These are phyloP conservation scores for Ctenopoma kingsleyae DNA, from an alignment of 2,797 vertebrate species.

Conservation along the genomic window DNA sequence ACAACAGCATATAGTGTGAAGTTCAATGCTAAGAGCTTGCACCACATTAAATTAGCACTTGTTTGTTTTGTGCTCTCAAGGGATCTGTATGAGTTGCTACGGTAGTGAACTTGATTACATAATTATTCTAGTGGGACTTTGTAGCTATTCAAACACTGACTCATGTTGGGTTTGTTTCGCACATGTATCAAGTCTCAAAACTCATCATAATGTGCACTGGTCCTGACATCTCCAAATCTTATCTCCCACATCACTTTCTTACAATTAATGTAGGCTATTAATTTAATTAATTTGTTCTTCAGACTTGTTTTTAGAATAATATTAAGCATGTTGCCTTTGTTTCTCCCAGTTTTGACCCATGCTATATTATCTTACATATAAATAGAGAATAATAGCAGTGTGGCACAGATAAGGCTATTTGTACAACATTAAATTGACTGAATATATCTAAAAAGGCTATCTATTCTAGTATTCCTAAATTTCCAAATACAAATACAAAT, in stretches of 20 bases:
- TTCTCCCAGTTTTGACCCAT: neutral
- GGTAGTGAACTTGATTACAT: slow-evolving; percentile 19
- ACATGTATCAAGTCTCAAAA: slow-evolving; percentile 5
- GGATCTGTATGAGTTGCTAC: slow-evolving; percentile 26
- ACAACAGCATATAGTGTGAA: neutral
- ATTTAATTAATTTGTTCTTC: neutral
- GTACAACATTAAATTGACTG: too few relatives aligned
- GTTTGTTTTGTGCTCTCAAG: slow-evolving; percentile 14
- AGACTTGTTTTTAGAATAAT: neutral
- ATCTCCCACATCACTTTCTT: neutral
- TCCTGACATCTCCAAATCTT: neutral
- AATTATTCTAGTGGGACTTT: slow-evolving; percentile 14
- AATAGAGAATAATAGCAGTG: too few relatives aligned
- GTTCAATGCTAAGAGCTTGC: neutral
- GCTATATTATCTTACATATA: neutral
- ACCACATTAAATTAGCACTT: slow-evolving; percentile 14
- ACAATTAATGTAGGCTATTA: too few relatives aligned
- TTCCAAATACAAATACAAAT: neutral
- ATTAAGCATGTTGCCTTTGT: neutral
- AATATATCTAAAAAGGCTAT: neutral
- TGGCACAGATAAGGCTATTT: too few relatives aligned
- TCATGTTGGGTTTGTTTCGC: neutral
- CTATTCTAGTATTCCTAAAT: neutral
- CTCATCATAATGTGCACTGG: neutral
- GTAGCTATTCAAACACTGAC: neutral